Conservation (phyloP, 2,888 invertebrate genomes). For the Tridacna crocea region DNA sequence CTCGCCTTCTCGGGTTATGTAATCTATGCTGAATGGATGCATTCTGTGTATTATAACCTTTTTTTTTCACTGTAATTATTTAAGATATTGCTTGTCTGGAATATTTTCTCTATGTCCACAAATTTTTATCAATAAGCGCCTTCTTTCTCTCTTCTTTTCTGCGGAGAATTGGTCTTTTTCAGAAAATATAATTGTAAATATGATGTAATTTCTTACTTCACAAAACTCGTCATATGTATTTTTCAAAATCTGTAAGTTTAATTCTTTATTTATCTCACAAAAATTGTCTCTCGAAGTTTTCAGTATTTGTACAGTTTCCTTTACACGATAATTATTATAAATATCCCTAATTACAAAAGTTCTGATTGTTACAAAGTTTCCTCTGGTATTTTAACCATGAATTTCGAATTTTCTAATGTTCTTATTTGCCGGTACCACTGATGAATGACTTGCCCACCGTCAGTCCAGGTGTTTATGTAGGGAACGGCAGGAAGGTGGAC, state of each 20-base stretch:
- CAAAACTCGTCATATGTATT: too few relatives aligned
- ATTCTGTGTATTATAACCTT: neutral
- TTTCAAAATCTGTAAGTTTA: too few relatives aligned
- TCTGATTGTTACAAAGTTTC: neutral
- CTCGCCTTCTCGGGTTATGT: conserved; percentile 38
- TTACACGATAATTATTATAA: neutral
- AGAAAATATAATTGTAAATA: neutral
- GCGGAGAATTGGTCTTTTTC: neutral
- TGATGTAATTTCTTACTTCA: neutral
- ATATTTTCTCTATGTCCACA: neutral
- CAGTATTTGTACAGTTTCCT: too few relatives aligned
- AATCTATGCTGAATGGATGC: conserved; percentile 66
- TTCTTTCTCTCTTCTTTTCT: neutral
- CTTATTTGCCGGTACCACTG: neutral
- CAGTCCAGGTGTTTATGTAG: neutral
- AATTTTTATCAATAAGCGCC: neutral
- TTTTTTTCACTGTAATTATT: neutral
- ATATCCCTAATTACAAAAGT: neutral
- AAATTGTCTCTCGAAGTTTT: too few relatives aligned
- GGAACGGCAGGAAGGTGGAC: neutral
- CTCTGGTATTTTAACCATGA: neutral
- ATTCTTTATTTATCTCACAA: too few relatives aligned
- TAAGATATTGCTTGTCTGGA: neutral
- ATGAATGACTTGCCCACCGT: neutral
- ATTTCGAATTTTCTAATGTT: neutral